phyloP scores from a whole-genome alignment of 2,888 invertebrate species.

The Meliscaeva auricollis region DNA sequence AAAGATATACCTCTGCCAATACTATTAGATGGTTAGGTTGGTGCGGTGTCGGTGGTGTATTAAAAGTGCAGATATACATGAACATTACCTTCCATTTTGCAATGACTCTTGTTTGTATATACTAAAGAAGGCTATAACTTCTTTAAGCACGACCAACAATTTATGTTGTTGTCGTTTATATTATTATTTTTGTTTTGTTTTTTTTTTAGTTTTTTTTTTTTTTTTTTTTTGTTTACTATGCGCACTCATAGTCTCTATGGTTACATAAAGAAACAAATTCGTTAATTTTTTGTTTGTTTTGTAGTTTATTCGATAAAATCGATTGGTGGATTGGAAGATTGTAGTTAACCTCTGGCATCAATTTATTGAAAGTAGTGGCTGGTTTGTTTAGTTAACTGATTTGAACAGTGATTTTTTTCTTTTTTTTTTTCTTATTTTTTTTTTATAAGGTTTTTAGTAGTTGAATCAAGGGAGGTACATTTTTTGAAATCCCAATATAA shows the following conservation, averaged over 20 bases:
- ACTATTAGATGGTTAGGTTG: background rate
- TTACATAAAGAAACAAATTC: slow-evolving; percentile 57
- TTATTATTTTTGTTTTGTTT: slow-evolving; percentile 6
- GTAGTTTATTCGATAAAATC: slow-evolving; percentile 29
- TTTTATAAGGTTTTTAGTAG: background rate
- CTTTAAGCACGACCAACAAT: slow-evolving; percentile 75
- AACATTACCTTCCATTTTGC: slow-evolving; percentile 60
- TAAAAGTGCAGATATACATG: slow-evolving; percentile 15
- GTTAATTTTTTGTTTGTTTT: slow-evolving; percentile 34
- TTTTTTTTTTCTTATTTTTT: slow-evolving; percentile 11
- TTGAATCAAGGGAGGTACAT: background rate
- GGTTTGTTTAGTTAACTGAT: slow-evolving; percentile 55
- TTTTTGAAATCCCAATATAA: background rate
- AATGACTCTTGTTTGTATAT: slow-evolving; percentile 30
- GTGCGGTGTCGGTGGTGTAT: background rate
- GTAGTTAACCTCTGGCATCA: slow-evolving; percentile 57
- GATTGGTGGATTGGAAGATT: slow-evolving; percentile 45
- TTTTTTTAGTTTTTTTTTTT: no score
- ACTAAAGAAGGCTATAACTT: slow-evolving; percentile 55
- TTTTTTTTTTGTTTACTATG: background rate
- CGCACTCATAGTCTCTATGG: slow-evolving; percentile 23
- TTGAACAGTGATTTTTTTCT: slow-evolving; percentile 35
- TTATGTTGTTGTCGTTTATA: slow-evolving; percentile 65
- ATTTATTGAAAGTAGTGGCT: slow-evolving; percentile 56
- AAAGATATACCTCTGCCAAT: background rate